Conservation (phyloP, 2,888 invertebrate species). For the Saturnia pavonia region DNA sequence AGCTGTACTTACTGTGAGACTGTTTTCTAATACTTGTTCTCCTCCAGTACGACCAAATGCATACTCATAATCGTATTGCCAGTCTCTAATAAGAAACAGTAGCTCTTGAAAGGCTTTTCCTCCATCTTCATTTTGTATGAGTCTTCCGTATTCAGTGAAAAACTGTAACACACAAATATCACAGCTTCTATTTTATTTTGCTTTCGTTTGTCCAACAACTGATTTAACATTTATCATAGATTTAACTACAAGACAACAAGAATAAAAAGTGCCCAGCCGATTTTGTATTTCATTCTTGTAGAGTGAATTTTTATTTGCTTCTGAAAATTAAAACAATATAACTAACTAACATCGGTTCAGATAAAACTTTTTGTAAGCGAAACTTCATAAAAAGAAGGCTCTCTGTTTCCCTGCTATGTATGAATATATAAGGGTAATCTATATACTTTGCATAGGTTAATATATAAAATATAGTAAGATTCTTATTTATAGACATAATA, state of each 20-base stretch:
- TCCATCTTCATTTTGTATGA: slow-evolving; percentile 91
- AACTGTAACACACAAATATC: slow-evolving; percentile 77
- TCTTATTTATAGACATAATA: too few relatives aligned
- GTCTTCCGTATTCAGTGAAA: slow-evolving; percentile 97
- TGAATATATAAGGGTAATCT: too few relatives aligned
- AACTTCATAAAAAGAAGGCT: too few relatives aligned
- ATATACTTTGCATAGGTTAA: too few relatives aligned
- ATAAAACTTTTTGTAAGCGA: too few relatives aligned
- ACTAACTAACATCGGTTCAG: too few relatives aligned
- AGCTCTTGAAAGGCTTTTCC: slow-evolving; percentile 92
- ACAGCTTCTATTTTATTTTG: not conserved
- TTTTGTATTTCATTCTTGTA: too few relatives aligned
- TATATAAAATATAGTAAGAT: too few relatives aligned
- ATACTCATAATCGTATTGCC: slow-evolving; percentile 97
- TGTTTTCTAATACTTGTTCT: slow-evolving; percentile 88
- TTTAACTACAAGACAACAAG: not conserved
- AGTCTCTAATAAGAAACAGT: slow-evolving; percentile 94
- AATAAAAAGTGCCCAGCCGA: too few relatives aligned
- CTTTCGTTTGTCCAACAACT: not conserved
- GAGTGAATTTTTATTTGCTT: too few relatives aligned
- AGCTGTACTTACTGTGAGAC: slow-evolving; percentile 85
- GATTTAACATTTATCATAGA: not conserved
- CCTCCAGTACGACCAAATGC: slow-evolving; percentile 95
- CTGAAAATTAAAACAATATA: too few relatives aligned
- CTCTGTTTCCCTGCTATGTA: too few relatives aligned